phyloP scores from a whole-genome alignment of 2,113 vertebrate species.

The Indri indri region DNA sequence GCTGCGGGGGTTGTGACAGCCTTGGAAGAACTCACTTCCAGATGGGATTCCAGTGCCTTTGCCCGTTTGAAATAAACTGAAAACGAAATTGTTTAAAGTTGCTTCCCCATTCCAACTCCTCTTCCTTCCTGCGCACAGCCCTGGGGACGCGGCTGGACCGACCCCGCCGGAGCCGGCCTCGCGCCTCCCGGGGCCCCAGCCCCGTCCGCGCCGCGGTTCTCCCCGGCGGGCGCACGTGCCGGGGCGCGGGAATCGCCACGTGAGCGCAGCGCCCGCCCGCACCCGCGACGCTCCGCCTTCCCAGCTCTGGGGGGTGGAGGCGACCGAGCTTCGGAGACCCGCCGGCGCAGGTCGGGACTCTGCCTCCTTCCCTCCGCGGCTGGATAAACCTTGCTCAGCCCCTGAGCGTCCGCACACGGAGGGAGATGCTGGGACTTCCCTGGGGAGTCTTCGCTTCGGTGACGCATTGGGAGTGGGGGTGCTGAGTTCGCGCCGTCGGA shows the following conservation, averaged over 20 bases:
- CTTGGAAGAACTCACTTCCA: neutral
- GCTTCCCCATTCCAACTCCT: neutral
- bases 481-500: accelerated
- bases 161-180: neutral
- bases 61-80: neutral
- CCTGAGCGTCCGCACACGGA: neutral
- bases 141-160: neutral
- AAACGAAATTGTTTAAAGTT: neutral
- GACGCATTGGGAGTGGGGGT: neutral
- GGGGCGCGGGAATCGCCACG: neutral
- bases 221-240: no score
- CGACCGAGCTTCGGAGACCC: neutral
- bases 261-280: neutral
- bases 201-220: no score
- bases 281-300: no score
- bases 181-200: neutral
- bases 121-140: neutral
- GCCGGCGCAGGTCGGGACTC: no score
- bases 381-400: neutral
- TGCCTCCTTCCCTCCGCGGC: neutral
- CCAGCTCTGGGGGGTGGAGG: neutral
- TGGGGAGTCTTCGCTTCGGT: neutral
- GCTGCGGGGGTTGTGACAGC: neutral
- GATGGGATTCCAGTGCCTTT: neutral
- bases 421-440: neutral